These are phyloP conservation scores for Eulemur macaco DNA, from an alignment of 2,113 vertebrate species.

Conservation along the genomic window DNA sequence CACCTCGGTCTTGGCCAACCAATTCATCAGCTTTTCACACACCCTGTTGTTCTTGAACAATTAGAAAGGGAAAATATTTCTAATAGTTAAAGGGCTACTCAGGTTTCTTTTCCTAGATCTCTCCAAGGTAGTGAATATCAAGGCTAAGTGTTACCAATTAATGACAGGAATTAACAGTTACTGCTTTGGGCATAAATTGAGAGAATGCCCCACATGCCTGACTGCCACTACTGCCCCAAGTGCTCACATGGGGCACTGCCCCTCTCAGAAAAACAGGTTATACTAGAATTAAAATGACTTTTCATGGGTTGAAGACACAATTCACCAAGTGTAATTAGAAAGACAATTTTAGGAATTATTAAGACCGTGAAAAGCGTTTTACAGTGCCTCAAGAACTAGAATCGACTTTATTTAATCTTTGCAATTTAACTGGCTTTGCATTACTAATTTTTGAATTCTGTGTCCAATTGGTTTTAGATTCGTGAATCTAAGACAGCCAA, in stretches of 20 bases:
- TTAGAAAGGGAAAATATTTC: neutral
- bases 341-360: neutral
- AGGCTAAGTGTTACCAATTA: neutral
- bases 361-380: neutral
- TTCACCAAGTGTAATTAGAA: neutral
- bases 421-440: neutral
- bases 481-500: neutral
- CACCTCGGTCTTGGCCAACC: neutral
- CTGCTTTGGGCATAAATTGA: neutral
- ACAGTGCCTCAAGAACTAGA: neutral
- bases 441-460: neutral
- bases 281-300: neutral
- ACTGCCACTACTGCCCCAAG: neutral
- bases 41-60: neutral
- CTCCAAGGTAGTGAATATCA: neutral
- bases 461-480: conserved; percentile 39
- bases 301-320: neutral
- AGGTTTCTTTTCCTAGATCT: neutral
- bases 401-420: conserved; percentile 16
- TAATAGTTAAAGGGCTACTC: neutral
- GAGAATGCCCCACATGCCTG: neutral
- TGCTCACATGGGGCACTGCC: neutral
- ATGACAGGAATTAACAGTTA: neutral
- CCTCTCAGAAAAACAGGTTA: neutral
- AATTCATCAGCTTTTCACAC: neutral